Base-by-base conservation (phyloP, 2,113 vertebrate genomes). In the Apaloderma vittatum region DNA sequence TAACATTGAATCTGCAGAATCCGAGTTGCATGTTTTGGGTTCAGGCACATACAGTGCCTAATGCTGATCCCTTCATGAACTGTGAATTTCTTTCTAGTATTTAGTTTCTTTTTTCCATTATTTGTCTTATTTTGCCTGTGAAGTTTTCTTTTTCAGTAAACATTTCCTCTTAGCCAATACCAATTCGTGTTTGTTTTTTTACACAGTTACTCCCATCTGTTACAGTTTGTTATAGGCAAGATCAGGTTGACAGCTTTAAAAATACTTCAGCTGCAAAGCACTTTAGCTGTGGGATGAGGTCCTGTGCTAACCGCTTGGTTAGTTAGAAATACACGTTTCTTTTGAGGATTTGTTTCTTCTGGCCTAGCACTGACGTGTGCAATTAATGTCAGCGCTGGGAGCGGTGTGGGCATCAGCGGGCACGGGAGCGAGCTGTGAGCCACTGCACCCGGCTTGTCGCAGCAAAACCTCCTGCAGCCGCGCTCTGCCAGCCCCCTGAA, bases 321-420 rank as follows among this genome's bases (percentile, higher is more conserved):
- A 15, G 11, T 49, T 22, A 27, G 63, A 32, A 82, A 9, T 11
- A 8, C 3, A 15, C 20, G 11, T 73, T 72, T 12, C 23, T 81
- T 57, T 16, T 11, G 54, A 80, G 55, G 26, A 2, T 37, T 4
- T 0, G 1, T n/a, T 30, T 73, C 26, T 72, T 30, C 21, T 67
- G 82, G 32, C 62, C 59, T 23, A 4, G 67, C 4, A 1, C 46
- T 92, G 48, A 2, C 18, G 46, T 10, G 23, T 2, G 2, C 62
- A 22, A 0, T 34, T 19, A 14, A 3, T 4, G 12, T 43, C n/a
- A 17, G 63, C 0, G 5, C 1, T 9, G 6, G 63, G 19, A 70
- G 8, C 5, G 3, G 70, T 54, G 74, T 32, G 1, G 80, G 71
- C 12, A 12, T 82, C 65, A 15, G 26, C 0, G 8, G 58, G 12